Conservation (phyloP, 2,113 vertebrate species). For the Hassar affinis region DNA sequence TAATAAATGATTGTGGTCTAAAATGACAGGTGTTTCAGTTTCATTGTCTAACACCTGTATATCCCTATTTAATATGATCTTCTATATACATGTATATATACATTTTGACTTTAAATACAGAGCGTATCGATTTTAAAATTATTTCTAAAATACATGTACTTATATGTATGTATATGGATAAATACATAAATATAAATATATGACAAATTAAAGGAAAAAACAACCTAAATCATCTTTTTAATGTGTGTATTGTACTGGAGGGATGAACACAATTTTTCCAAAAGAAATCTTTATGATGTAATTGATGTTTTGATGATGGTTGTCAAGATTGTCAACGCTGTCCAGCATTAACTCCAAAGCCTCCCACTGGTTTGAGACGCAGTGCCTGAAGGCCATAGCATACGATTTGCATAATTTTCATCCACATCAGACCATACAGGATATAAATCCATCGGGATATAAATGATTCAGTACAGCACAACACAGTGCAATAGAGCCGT, state of each 20-base stretch:
- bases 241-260: neutral
- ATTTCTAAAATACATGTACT: neutral
- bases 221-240: neutral
- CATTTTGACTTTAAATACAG: neutral
- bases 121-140: neutral
- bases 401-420: neutral
- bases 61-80: neutral
- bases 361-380: neutral
- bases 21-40: too few relatives aligned
- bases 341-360: neutral
- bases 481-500: neutral
- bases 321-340: neutral
- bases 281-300: too few relatives aligned
- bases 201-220: neutral
- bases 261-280: neutral
- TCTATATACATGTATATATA: neutral
- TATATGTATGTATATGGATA: neutral
- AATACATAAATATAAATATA: neutral
- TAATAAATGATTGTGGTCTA: too few relatives aligned
- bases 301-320: neutral
- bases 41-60: too few relatives aligned
- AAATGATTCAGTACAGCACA: neutral
- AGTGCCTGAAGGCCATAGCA: neutral
- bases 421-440: neutral
- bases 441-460: neutral